phyloP scores from a whole-genome alignment of 2,888 invertebrate genomes.

The Diplolepis rosae region DNA sequence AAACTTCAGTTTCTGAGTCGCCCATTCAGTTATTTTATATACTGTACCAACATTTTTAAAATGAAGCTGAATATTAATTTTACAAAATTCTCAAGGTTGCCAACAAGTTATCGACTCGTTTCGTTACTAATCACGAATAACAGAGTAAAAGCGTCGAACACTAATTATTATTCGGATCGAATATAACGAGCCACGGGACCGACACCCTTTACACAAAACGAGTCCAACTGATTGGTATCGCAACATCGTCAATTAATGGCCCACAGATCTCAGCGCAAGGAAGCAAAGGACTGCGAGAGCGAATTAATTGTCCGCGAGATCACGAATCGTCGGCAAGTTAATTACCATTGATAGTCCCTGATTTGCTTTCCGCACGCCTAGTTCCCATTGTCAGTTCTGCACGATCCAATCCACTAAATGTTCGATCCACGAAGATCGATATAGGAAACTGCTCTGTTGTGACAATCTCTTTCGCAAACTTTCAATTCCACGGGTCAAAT shows the following conservation, averaged over 20 bases:
- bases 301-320: background rate
- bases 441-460: constrained; percentile 5
- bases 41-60: background rate
- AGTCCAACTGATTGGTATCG: constrained; percentile 19
- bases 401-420: constrained; percentile 18
- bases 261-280: background rate
- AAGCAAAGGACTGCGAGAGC: background rate
- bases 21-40: background rate
- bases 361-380: constrained; percentile 13
- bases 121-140: constrained; percentile 10
- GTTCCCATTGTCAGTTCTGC: constrained; percentile 4
- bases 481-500: background rate
- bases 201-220: background rate
- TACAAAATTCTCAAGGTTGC: constrained; percentile 1
- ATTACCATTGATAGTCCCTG: background rate
- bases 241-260: constrained; percentile 10
- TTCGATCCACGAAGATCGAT: constrained; percentile 26
- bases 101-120: background rate
- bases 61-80: background rate
- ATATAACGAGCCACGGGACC: constrained; percentile 2
- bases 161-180: constrained; percentile 22
- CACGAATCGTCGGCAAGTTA: constrained; percentile 4
- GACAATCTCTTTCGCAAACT: constrained; percentile 9
- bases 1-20: too few species aligned
- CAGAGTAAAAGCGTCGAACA: constrained; percentile 1